Evolutionary conservation across 2,888 invertebrate genomes (phyloP), one percentile per base, ranked within the genome.

Genomic region (Physocephala rufipes): DNA sequence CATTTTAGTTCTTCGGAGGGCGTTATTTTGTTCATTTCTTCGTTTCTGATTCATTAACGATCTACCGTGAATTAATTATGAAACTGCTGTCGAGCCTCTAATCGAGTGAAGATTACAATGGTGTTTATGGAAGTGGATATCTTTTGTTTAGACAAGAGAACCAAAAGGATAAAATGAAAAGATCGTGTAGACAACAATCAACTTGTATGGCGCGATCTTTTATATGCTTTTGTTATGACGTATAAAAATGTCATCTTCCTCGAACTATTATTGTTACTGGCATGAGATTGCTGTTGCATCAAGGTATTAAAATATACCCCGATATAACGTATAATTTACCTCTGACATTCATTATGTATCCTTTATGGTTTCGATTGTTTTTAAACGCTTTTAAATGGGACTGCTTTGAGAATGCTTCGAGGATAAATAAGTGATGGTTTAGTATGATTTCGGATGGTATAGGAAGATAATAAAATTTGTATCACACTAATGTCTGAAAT

Each of bases 301-400:
- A 9, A 36, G 36, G 9, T 36, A 36, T 36, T n/a, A 36, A 36
- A 36, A 36, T 7, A 36, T 36, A 36, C 36, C 9, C 36, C 5
- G n/a, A 36, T 62, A 19, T 62, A 62, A 12, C 62, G 19, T 62
- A 62, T 62, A 62, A 62, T 62, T 62, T 62, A 62, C 62, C 62
- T 62, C 43, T 13, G n/a, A 12, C 53, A 55, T 62, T 43, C 62
- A 36, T 36, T 9, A 13, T 24, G 13, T 43, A 24, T n/a, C 62
- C 13, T 36, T 62, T 36, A 36, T 36, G 30, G 19, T 43, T 43
- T 2, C 21, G 43, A 36, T 62, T 55, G 49, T 49, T 55, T 21
- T 55, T 12, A 24, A 4, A 36, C 9, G n/a, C n/a, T n/a, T n/a
- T n/a, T n/a, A n/a, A n/a, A n/a, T n/a, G n/a, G n/a, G n/a, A n/a